phyloP scores from a whole-genome alignment of 2,797 vertebrate species.

The Peromyscus melanophrys region DNA sequence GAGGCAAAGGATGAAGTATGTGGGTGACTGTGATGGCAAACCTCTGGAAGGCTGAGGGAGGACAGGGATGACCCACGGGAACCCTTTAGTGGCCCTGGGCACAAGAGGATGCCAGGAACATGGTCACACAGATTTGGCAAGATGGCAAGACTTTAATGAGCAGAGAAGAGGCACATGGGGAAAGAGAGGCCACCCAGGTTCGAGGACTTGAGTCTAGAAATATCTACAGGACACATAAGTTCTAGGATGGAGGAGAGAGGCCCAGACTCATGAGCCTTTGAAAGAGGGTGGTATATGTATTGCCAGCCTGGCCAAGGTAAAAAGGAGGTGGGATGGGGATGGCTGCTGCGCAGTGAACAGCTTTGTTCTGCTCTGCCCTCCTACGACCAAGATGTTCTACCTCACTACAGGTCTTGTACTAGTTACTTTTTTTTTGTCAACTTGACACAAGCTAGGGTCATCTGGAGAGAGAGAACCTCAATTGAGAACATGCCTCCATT shows the following conservation, averaged over 20 bases:
- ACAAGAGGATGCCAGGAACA: not conserved
- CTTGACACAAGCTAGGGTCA: not conserved
- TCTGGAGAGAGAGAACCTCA: not conserved
- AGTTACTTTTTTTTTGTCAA: not conserved
- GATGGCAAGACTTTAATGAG: not conserved
- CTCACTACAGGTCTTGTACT: not conserved
- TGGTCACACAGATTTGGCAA: not conserved
- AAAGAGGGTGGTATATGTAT: not conserved
- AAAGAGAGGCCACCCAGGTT: not conserved
- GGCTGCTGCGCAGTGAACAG: not conserved
- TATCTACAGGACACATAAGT: not conserved
- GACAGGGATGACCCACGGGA: no score
- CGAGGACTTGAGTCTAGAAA: not conserved
- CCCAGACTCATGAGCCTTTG: no score
- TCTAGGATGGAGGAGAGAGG: not conserved
- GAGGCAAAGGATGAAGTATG: not conserved
- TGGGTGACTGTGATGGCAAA: not conserved
- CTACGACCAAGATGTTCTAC: not conserved
- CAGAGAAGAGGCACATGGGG: not conserved
- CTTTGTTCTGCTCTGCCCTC: not conserved
- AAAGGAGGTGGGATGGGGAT: not conserved
- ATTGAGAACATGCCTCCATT: not conserved
- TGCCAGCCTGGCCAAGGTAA: not conserved
- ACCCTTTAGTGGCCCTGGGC: not conserved
- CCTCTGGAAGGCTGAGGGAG: accelerated